Evolutionary conservation across 2,113 vertebrate genomes (phyloP), one percentile per base, ranked within the genome.

Genomic region (Manacus vitellinus): DNA sequence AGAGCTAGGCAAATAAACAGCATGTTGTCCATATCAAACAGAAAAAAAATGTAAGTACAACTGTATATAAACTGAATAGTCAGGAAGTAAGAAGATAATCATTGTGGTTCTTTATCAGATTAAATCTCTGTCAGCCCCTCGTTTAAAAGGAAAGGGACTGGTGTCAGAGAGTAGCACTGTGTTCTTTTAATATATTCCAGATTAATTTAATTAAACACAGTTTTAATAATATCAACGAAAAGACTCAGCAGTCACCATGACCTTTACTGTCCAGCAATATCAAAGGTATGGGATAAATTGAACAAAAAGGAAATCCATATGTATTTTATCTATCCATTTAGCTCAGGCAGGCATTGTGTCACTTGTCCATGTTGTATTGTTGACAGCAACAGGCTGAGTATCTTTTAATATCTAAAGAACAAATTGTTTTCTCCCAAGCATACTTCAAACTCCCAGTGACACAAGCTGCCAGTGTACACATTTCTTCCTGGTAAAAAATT

Each of bases 321-420:
- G 11, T 54, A 33, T 63, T 71, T 88, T 44, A 70, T 52, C 14
- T 46, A 39, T 19, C 35, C 30, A n/a, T 88, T 80, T 92, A 58
- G 28, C 65, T 74, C 68, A 80, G 47, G 39, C 74, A 90, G 43
- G 33, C 62, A 41, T 55, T 35, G 35, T 93, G 79, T 63, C 73
- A 71, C 51, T 90, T 80, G 39, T 39, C 62, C 72, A 63, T 92
- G 81, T 92, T 93, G 63, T 49, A 77, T 16, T 84, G 83, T 49
- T 92, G 80, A 89, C 76, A 96, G 91, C 23, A 92, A 66, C 55
- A 93, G 51, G 27, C 67, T 76, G 67, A 90, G 56, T 67, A 72
- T 80, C 75, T 92, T 96, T 93, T 84, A 90, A 88, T 86, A 90
- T 52, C 75, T 67, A 83, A 80, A 90, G 85, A 86, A 95, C 75